Evolutionary conservation across 1,140 invertebrate species (phyloP).

Genomic region (Philotrypesis tridentata): DNA sequence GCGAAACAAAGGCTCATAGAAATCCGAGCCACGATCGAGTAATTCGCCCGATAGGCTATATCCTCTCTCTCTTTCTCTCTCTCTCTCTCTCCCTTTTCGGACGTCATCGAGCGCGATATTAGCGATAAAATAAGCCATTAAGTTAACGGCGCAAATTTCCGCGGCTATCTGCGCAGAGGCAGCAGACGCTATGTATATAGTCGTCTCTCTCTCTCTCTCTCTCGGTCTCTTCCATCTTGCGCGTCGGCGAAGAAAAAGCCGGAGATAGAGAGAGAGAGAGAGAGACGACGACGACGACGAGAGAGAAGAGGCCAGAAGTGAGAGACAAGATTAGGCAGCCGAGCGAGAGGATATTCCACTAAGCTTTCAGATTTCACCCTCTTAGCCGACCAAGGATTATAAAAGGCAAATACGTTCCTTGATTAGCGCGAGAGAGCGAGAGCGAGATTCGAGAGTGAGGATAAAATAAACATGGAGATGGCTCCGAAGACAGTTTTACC

Average conservation of each 20-base stretch:
- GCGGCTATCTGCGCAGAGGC: slow-evolving; percentile 43
- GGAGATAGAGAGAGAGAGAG: too few relatives aligned
- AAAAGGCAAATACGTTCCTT: slow-evolving; percentile 73
- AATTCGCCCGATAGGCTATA: slow-evolving; percentile 44
- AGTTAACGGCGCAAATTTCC: slow-evolving; percentile 60
- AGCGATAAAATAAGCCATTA: slow-evolving; percentile 72
- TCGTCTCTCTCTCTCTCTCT: background rate
- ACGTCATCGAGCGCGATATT: slow-evolving; percentile 63
- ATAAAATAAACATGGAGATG: slow-evolving; percentile 68
- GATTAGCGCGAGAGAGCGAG: too few relatives aligned
- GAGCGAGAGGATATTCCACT: slow-evolving; percentile 71
- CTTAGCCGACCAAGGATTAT: slow-evolving; percentile 71
- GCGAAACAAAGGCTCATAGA: background rate
- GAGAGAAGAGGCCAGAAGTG: slow-evolving; percentile 53
- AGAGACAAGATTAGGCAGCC: slow-evolving; percentile 66
- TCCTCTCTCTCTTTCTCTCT: background rate
- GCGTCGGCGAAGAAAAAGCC: slow-evolving; percentile 50
- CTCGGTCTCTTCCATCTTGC: slow-evolving; percentile 29
- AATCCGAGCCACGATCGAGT: slow-evolving; percentile 4
- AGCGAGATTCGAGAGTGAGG: too few relatives aligned
- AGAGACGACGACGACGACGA: slow-evolving; percentile 8
- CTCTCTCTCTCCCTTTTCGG: slow-evolving; percentile 30
- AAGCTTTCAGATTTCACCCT: slow-evolving; percentile 73
- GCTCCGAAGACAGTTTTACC: slow-evolving; percentile 36
- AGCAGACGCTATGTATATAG: too few relatives aligned